Evolutionary conservation across 2,113 vertebrate species (phyloP), one percentile per base, ranked within the genome.

Genomic region (Carassius gibelio): DNA sequence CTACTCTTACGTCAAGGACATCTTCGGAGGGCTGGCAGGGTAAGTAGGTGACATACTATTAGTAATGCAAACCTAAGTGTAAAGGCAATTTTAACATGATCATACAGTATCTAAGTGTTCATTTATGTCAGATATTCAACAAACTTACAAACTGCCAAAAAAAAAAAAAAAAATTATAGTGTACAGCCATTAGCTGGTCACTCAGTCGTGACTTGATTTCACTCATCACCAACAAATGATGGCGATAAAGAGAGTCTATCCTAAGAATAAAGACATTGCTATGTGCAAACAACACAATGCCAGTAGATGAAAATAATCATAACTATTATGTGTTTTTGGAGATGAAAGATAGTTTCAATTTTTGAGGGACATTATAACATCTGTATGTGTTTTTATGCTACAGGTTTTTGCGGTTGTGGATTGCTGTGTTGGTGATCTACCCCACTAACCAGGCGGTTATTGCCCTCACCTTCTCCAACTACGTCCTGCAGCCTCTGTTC

Each of bases 371-470:
- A 10, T 45, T 45, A 7, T 48, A 75, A 75, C 26, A 19, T 13
- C 14, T 17, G 4, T 55, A 4, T 55, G 52, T 55, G 52, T 5
- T 36, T 42, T 23, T 59, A 10, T 82, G 14, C 30, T 76, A 11
- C 88, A 96, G 96, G 83, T 98, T 98, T 92, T 91, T 98, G 88
- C 93, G 97, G 30, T 91, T 98, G 19, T 98, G 97, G 97, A 97
- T 98, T 8, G 97, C 97, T 0, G 95, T 98, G 89, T 91, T 98
- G 89, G 97, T 98, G 75, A 98, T 98, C 92, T 98, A 98, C 88
- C 97, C 97, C 1, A 98, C 97, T 87, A 98, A 97, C 91, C 97
- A 98, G 91, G 97, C 97, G 0, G 97, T 98, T 84, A 97, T 98
- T 17, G 96, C 97, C 0, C 94, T 98, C 86, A 98, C 97, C 7